These are phyloP conservation scores for Paradoxurus hermaphroditus DNA, from an alignment of 2,113 vertebrate species.

Conservation along the genomic window DNA sequence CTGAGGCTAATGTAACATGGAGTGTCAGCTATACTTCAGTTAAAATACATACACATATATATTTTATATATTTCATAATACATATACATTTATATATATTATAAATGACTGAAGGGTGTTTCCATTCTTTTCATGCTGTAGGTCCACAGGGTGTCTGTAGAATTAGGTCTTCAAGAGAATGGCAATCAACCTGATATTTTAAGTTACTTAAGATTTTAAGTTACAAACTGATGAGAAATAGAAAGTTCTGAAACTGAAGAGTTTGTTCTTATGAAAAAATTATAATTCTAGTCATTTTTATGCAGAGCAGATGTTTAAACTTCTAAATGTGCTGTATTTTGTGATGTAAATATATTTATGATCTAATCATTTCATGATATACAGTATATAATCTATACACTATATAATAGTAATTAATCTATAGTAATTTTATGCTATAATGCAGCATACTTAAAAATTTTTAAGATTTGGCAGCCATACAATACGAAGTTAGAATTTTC, in stretches of 20 bases:
- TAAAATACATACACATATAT: too few relatives aligned
- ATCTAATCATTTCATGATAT: not conserved
- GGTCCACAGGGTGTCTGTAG: not conserved
- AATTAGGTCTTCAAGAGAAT: not conserved
- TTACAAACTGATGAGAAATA: not conserved
- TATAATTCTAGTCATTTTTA: not conserved
- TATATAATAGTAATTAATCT: not conserved
- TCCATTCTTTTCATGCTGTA: not conserved
- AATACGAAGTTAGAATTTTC: constrained; percentile 20
- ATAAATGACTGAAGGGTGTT: not conserved
- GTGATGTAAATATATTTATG: not conserved
- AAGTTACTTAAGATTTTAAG: not conserved
- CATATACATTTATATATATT: too few relatives aligned
- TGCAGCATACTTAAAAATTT: not conserved
- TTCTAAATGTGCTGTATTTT: not conserved
- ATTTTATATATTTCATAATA: not conserved
- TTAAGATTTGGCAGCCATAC: not conserved
- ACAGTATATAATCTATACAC: not conserved
- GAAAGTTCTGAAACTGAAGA: not conserved
- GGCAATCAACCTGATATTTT: not conserved
- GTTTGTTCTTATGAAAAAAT: not conserved
- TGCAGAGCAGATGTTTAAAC: not conserved
- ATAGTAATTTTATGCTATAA: not conserved
- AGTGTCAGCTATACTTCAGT: not conserved
- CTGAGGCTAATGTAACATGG: not conserved